These are phyloP conservation scores for Parus major DNA, from an alignment of 2,113 vertebrate species.

Conservation along the genomic window DNA sequence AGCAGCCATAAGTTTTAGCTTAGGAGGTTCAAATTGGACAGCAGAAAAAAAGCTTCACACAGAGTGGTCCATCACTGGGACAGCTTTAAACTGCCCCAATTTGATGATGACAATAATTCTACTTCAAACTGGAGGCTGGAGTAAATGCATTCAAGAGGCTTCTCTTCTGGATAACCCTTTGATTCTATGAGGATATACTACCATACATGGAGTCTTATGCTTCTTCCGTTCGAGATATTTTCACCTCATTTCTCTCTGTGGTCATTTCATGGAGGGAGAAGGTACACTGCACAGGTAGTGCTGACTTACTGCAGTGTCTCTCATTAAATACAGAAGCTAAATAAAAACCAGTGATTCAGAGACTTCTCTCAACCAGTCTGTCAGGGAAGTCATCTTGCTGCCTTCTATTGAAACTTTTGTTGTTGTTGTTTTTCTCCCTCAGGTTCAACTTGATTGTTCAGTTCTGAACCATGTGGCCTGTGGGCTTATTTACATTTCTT, in stretches of 20 bases:
- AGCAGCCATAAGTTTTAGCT: neutral
- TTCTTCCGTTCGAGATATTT: neutral
- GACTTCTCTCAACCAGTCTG: neutral
- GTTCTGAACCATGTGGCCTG: neutral
- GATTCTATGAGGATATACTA: neutral
- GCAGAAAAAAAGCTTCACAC: neutral
- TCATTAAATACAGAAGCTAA: neutral
- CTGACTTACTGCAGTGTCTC: neutral
- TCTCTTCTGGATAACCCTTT: neutral
- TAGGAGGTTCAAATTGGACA: neutral
- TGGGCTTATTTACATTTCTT: slow-evolving; percentile 12
- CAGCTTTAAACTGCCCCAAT: neutral
- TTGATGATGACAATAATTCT: neutral
- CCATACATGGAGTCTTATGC: neutral
- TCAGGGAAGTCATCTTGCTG: neutral
- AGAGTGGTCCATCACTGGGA: neutral
- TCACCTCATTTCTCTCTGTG: neutral
- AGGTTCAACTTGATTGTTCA: neutral
- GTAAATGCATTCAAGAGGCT: neutral
- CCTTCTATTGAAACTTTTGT: neutral
- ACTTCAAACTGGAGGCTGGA: neutral
- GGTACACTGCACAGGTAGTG: accelerated
- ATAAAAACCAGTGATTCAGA: neutral
- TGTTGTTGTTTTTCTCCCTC: neutral
- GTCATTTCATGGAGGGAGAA: neutral